Evolutionary conservation across 2,888 invertebrate species (phyloP), one percentile per base, ranked within the genome.

Genomic region (Abrostola tripartita): DNA sequence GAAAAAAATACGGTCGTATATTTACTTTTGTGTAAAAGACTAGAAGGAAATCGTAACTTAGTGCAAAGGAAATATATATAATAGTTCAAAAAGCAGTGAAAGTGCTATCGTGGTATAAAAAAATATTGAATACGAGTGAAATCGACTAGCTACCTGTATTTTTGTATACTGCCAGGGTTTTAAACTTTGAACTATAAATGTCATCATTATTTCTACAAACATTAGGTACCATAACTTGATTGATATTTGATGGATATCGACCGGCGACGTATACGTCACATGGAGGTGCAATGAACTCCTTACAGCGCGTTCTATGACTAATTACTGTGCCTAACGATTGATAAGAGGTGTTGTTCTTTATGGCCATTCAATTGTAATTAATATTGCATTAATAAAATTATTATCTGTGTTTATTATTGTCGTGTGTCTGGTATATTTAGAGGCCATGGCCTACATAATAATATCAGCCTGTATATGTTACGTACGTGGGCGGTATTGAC

Each of bases 271-370:
- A 61, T 37, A 63, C 24, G 40, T n/a, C 52, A 24, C 24, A 24
- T 6, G 8, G 52, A 61, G 51, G 78, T 50, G 62, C 64, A 74
- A 65, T 65, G 72, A 78, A 71, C 78, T 61, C 51, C 2, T 56
- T 44, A 58, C 51, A 58, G 63, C 42, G 36, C 52, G 51, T 40
- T 24, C 47, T 51, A 54, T 70, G 70, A 76, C 9, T 65, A 62
- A 67, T 70, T 68, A 58, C 37, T 24, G 53, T 54, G 57, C 51
- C 42, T 58, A 60, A 55, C 35, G 52, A 52, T 65, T 71, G 58
- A 63, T 65, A 56, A 51, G 41, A 56, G 37, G 35, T 52, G 51
- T 35, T 44, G 36, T 37, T 68, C 49, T 74, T 74, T 57, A 70
- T 52, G 37, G 53, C 6, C 40, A 54, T 54, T 65, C 38, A 50